Conservation (phyloP, 2,888 invertebrate genomes). For the Microctonus hyperodae region DNA sequence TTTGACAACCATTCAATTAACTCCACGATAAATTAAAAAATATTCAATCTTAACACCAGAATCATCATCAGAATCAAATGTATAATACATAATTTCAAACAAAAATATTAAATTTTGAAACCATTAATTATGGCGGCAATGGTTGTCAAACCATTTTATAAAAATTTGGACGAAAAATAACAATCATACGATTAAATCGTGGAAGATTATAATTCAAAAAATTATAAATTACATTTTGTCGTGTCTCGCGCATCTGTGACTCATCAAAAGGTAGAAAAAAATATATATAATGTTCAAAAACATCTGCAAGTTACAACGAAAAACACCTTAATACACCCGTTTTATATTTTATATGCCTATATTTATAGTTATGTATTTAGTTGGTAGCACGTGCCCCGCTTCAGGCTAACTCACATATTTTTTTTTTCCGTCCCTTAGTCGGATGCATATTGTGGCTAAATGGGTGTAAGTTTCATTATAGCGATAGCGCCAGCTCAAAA, state of each 20-base stretch:
- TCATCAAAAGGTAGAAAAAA: slow-evolving; percentile 8
- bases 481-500: slow-evolving; percentile 30
- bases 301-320: slow-evolving; percentile 32
- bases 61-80: not conserved
- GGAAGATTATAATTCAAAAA: not conserved
- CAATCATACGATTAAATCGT: not conserved
- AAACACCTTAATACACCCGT: slow-evolving; percentile 30
- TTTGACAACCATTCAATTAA: not conserved
- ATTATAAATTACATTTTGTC: not conserved
- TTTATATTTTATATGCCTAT: slow-evolving; percentile 31
- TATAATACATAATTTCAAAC: too few species aligned
- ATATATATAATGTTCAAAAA: slow-evolving; percentile 21
- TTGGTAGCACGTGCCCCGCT: slow-evolving; percentile 29
- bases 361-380: slow-evolving; percentile 37
- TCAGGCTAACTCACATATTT: slow-evolving; percentile 3
- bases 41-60: not conserved
- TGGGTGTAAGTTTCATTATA: slow-evolving; percentile 36
- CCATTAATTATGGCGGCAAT: not conserved
- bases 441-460: slow-evolving; percentile 27
- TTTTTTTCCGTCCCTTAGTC: slow-evolving; percentile 21
- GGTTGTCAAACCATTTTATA: not conserved
- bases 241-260: slow-evolving; percentile 10
- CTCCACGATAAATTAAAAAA: not conserved
- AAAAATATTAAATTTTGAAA: too few species aligned
- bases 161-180: not conserved